Evolutionary conservation across 2,113 vertebrate genomes (phyloP).

Genomic region (Paramisgurnus dabryanus): DNA sequence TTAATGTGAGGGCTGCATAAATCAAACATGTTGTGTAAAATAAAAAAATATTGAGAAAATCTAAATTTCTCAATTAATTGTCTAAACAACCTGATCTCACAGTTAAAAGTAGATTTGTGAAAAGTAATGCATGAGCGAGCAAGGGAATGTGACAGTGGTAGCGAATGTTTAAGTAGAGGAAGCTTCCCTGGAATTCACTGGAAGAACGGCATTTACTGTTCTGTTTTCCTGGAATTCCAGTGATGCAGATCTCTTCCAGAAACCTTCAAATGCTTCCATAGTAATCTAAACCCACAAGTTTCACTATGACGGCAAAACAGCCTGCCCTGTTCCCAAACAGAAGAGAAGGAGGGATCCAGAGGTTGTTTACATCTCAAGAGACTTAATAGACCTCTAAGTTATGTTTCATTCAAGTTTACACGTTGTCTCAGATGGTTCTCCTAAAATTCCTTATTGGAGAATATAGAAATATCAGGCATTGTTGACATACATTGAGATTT

Average conservation of each 20-base stretch:
- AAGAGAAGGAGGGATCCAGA: background rate
- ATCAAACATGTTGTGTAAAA: no score
- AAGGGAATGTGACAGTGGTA: no score
- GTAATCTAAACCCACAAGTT: constrained; percentile 12
- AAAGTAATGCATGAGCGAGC: no score
- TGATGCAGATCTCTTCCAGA: constrained; percentile 35
- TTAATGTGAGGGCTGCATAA: no score
- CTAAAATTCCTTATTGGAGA: background rate
- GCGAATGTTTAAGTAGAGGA: no score
- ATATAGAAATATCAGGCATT: background rate
- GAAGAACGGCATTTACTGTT: constrained; percentile 9
- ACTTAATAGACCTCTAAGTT: background rate
- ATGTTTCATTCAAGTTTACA: background rate
- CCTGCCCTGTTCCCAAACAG: background rate
- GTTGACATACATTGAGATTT: background rate
- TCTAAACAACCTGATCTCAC: no score
- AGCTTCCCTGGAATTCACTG: background rate
- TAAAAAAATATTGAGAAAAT: no score
- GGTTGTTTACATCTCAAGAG: background rate
- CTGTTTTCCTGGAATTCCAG: constrained; percentile 40
- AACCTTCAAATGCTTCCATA: constrained; percentile 23
- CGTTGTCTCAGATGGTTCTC: background rate
- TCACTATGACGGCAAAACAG: constrained; percentile 3
- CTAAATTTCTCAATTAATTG: no score
- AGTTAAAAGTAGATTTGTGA: no score